A percentile compares a stretch with the other conserved stretches of the same genome.
Conservation (phyloP, 1,140 invertebrate species). For the Cydia splendana region DNA sequence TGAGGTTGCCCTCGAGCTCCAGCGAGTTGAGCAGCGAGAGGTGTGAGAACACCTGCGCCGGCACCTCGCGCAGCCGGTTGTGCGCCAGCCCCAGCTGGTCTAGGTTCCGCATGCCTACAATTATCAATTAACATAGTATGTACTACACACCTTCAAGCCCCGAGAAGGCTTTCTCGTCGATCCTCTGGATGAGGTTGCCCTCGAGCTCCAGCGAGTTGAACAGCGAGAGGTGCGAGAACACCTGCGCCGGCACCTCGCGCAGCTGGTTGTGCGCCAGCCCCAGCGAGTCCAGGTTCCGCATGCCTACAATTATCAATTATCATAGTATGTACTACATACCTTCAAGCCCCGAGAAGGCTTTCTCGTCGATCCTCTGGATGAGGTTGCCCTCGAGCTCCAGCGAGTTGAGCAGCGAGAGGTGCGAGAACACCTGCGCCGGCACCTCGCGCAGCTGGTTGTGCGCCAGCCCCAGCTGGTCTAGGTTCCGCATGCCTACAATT, state of each 20-base stretch:
- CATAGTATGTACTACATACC: too few relatives aligned
- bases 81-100: conserved; percentile 91
- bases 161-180: conserved; percentile 90
- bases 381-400: conserved; percentile 92
- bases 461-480: conserved; percentile 90
- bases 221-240: conserved; percentile 88
- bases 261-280: conserved; percentile 92
- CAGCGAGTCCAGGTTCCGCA: conserved; percentile 89
- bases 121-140: too few relatives aligned
- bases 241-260: conserved; percentile 86
- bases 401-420: conserved; percentile 89
- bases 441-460: conserved; percentile 90
- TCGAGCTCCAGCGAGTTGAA: conserved; percentile 93
- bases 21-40: conserved; percentile 89
- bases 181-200: conserved; percentile 88
- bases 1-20: conserved; percentile 92
- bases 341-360: conserved; percentile 88
- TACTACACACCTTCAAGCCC: conserved; percentile 83
- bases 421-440: conserved; percentile 89
- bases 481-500: conserved; percentile 84
- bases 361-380: conserved; percentile 88
- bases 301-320: conserved; percentile 82
- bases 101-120: conserved; percentile 86
- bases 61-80: conserved; percentile 89
- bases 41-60: conserved; percentile 89